phyloP scores from a whole-genome alignment of 2,888 invertebrate genomes.

The Trichopria drosophilae region DNA sequence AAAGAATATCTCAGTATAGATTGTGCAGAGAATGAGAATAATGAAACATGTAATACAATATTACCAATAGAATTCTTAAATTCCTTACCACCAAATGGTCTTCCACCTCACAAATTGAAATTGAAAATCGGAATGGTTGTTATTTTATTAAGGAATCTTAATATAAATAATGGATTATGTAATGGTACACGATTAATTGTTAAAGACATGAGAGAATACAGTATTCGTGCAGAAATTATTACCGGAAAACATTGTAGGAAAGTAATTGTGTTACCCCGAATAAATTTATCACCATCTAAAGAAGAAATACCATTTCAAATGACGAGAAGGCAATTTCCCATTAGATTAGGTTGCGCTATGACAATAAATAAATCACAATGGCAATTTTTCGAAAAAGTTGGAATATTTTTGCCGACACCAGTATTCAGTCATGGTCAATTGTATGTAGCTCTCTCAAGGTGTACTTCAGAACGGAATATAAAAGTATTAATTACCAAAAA shows the following conservation, averaged over 20 bases:
- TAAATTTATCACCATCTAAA: slow-evolving; percentile 1
- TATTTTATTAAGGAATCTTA: slow-evolving; percentile 38
- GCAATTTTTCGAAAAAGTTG: slow-evolving; percentile 48
- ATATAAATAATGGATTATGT: slow-evolving; percentile 32
- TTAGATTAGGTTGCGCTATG: slow-evolving; percentile 46
- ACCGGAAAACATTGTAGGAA: neutral
- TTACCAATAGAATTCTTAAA: slow-evolving; percentile 14
- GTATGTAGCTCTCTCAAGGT: slow-evolving; percentile 49
- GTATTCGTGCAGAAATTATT: slow-evolving; percentile 8
- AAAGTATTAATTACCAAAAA: too few species aligned
- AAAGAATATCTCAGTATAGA: slow-evolving; percentile 17
- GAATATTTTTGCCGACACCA: slow-evolving; percentile 45
- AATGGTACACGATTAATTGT: slow-evolving; percentile 26
- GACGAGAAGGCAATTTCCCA: slow-evolving; percentile 43
- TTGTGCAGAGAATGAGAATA: slow-evolving; percentile 2
- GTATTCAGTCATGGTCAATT: slow-evolving; percentile 51
- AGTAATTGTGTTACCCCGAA: slow-evolving; percentile 1
- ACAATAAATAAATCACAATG: slow-evolving; percentile 52
- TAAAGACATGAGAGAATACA: neutral
- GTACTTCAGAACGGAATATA: too few species aligned
- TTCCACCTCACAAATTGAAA: slow-evolving; percentile 36
- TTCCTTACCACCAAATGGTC: slow-evolving; percentile 22
- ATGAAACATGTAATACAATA: neutral
- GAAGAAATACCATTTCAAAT: slow-evolving; percentile 37
- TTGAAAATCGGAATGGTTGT: slow-evolving; percentile 36